Evolutionary conservation across 2,797 vertebrate genomes (phyloP).

Genomic region (Tolypeutes matacus): DNA sequence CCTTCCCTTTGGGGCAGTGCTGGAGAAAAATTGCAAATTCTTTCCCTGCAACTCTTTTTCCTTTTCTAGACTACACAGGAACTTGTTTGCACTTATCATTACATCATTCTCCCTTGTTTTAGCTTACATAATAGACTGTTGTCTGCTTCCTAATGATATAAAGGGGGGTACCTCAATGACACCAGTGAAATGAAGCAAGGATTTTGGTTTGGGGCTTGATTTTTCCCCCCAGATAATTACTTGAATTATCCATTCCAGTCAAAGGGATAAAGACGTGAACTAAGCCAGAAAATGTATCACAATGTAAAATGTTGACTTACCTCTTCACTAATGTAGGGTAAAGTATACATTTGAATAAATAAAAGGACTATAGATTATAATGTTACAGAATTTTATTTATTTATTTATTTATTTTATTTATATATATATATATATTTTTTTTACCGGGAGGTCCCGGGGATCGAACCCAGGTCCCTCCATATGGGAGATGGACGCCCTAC

Average conservation of each 20-base stretch:
- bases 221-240: not conserved
- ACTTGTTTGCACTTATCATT: not conserved
- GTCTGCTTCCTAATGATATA: constrained; percentile 57
- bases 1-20: not conserved
- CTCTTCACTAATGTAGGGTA: not conserved
- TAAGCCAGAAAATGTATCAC: constrained; percentile 20
- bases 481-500: too few relatives aligned
- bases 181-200: constrained; percentile 30
- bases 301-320: not conserved
- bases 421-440: too few relatives aligned
- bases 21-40: not conserved
- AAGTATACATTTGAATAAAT: not conserved
- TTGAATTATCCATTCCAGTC: not conserved
- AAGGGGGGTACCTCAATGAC: constrained; percentile 50
- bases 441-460: too few relatives aligned
- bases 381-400: not conserved
- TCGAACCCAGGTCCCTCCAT: too few relatives aligned
- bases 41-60: not conserved
- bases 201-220: not conserved
- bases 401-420: too few relatives aligned
- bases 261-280: not conserved
- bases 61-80: not conserved
- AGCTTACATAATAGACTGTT: constrained; percentile 30
- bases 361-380: not conserved
- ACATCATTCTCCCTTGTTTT: constrained; percentile 51